Evolutionary conservation across 2,888 invertebrate genomes (phyloP).

Genomic region (Actias luna): DNA sequence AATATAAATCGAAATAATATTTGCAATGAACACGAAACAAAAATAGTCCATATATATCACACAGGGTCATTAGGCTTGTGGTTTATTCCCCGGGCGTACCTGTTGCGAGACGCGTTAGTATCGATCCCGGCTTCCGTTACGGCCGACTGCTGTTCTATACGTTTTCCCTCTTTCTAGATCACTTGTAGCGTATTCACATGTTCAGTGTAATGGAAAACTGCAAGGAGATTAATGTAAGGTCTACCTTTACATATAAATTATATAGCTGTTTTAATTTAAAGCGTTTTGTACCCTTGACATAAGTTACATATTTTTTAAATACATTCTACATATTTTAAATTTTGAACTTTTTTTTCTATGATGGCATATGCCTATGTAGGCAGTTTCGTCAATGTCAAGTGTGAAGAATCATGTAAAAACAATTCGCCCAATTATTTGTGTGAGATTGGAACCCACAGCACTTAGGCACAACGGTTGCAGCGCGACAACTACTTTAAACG

Average conservation of each 20-base stretch:
- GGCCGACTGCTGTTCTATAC: conserved; percentile 16
- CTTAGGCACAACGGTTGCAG: too few species aligned
- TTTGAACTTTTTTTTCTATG: too few species aligned
- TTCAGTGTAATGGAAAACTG: conserved; percentile 2
- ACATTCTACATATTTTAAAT: too few species aligned
- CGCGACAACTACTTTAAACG: too few species aligned
- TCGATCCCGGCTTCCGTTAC: conserved; percentile 32
- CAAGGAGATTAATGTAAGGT: not conserved
- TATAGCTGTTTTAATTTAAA: not conserved
- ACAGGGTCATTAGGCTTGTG: conserved; percentile 28
- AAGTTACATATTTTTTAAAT: not conserved
- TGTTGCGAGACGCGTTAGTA: conserved; percentile 43
- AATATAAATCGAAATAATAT: not conserved
- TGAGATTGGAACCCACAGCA: too few species aligned
- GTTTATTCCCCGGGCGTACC: conserved; percentile 30
- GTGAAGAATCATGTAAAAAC: too few species aligned
- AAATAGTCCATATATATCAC: conserved; percentile 15
- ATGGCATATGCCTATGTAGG: too few species aligned
- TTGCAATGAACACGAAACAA: not conserved
- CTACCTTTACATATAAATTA: not conserved
- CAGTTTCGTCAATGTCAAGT: too few species aligned
- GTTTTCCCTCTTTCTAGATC: conserved; percentile 10
- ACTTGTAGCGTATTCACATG: not conserved
- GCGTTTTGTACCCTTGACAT: not conserved
- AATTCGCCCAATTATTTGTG: too few species aligned